A percentile compares a stretch with the other conserved stretches of the same genome.
Conservation (phyloP, 1,140 invertebrate genomes). For the honey bee (Apis mellifera) region Amel_HAv3.1 CM009935.2:4338501-4339000, state of each 20-base stretch:
- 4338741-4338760: neutral
- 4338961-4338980: too few species aligned
- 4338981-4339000: too few species aligned
- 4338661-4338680: conserved; percentile 2
- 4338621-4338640: conserved; percentile 16
- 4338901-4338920: too few species aligned
- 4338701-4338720: neutral
- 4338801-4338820: too few species aligned
- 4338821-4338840: too few species aligned
- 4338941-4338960: too few species aligned
- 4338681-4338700: neutral
- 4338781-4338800: too few species aligned
- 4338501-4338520: neutral
- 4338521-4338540: neutral
- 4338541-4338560: neutral
- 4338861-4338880: too few species aligned
- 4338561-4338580: neutral
- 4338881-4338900: too few species aligned
- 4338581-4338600: neutral
- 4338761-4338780: neutral
- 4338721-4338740: neutral
- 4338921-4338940: too few species aligned
- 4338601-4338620: conserved; percentile 14
- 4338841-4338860: too few species aligned
- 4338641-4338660: conserved; percentile 2